Evolutionary conservation across 2,113 vertebrate species (phyloP).

Genomic region (Heliornis fulica): DNA sequence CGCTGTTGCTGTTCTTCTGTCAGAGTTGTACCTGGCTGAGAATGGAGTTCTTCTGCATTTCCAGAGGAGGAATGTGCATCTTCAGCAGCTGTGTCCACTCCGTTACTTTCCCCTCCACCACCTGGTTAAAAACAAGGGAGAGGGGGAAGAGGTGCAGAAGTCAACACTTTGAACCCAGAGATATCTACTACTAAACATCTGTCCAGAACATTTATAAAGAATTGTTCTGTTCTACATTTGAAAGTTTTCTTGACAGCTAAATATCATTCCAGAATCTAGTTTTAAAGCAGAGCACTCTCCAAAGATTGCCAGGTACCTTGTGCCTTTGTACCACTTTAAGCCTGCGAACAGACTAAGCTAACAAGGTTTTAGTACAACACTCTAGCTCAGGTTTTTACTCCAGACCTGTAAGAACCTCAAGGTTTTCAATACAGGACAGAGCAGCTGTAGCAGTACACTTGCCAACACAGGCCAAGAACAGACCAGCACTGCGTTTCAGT

Average conservation of each 20-base stretch:
- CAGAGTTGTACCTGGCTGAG: conserved; percentile 62
- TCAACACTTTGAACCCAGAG: background rate
- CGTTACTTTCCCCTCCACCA: background rate
- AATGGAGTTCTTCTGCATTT: background rate
- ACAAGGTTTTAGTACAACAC: too few relatives aligned
- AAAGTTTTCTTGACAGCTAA: background rate
- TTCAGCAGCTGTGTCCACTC: background rate
- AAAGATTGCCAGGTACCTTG: background rate
- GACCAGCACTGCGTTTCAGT: rapidly evolving
- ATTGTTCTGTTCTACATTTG: background rate
- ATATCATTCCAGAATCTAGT: background rate
- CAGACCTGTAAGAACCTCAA: background rate
- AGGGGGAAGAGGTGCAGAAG: background rate
- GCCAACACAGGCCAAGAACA: rapidly evolving
- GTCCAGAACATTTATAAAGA: background rate
- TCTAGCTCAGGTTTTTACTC: background rate
- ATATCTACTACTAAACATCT: too few relatives aligned
- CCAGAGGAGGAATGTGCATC: conserved; percentile 43
- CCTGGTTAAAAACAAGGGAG: background rate
- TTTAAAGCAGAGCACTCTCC: background rate
- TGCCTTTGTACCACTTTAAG: background rate
- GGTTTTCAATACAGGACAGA: background rate
- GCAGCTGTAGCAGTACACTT: background rate
- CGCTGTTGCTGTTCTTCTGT: conserved; percentile 84
- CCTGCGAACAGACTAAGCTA: background rate